A percentile compares a stretch with the other conserved stretches of the same genome.
These are phyloP conservation scores for Irena cyanogastra DNA, from an alignment of 2,113 vertebrate species.

Conservation along the genomic window DNA sequence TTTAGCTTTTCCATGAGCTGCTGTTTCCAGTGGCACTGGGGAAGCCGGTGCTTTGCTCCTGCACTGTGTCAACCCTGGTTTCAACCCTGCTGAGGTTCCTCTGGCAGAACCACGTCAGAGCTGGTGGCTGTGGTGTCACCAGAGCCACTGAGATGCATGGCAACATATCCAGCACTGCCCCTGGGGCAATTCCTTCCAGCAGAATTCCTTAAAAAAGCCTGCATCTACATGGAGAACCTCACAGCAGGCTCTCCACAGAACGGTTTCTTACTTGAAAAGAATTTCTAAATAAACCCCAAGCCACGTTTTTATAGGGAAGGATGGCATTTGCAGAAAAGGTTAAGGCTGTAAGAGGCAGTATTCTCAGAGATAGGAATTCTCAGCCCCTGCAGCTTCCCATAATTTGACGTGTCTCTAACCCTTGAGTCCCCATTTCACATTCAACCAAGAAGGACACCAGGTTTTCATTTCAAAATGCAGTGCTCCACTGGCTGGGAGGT, in stretches of 20 bases:
- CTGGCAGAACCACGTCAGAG: neutral
- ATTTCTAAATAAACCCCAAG: conserved; percentile 48
- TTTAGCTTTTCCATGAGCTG: neutral
- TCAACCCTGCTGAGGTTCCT: neutral
- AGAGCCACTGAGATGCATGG: neutral
- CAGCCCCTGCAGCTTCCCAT: conserved; percentile 46
- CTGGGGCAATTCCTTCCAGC: neutral
- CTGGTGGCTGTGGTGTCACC: neutral
- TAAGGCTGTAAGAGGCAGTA: conserved; percentile 23
- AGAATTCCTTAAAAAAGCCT: neutral
- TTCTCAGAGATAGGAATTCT: conserved; percentile 59
- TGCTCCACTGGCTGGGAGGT: neutral
- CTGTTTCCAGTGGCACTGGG: neutral
- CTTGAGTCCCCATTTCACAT: conserved; percentile 45
- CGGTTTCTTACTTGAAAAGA: conserved; percentile 9
- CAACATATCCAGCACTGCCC: accelerated
- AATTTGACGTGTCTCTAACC: conserved; percentile 53
- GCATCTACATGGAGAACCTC: neutral
- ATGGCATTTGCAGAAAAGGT: conserved; percentile 59
- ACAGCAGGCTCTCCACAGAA: neutral
- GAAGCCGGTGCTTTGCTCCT: neutral
- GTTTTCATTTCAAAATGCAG: conserved; percentile 18
- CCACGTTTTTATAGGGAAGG: conserved; percentile 47
- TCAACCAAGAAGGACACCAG: neutral
- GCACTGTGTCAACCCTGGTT: neutral